Evolutionary conservation across 2,888 invertebrate genomes (phyloP).

Genomic region (Cheiracanthium punctorium): DNA sequence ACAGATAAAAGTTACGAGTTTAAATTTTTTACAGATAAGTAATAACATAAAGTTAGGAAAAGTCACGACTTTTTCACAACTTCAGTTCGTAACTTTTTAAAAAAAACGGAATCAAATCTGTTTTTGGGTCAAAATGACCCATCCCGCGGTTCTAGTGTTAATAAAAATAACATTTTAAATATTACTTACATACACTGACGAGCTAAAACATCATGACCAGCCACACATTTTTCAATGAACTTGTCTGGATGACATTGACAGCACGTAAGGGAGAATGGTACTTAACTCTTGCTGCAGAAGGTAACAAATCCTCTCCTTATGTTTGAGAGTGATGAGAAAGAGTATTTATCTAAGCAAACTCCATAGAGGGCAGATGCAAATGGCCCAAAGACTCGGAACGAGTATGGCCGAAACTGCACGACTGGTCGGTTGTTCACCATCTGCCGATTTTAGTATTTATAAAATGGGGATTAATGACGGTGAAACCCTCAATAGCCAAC

Average conservation of each 20-base stretch:
- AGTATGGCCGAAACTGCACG: not conserved
- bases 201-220: conserved; percentile 7
- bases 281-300: conserved; percentile 1
- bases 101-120: no score
- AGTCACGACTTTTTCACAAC: no score
- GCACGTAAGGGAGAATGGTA: not conserved
- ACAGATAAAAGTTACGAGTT: no score
- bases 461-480: not conserved
- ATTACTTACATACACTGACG: no score
- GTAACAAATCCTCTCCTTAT: not conserved
- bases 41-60: no score
- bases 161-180: no score
- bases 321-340: not conserved
- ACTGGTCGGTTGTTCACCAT: not conserved
- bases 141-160: no score
- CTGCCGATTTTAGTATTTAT: not conserved
- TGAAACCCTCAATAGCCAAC: not conserved
- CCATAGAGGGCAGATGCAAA: conserved; percentile 8
- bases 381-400: not conserved
- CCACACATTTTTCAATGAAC: not conserved
- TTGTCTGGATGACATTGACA: not conserved
- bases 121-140: no score
- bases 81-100: no score
- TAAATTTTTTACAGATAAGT: no score
- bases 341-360: not conserved